Conservation (phyloP, 2,797 vertebrate species). For the Poeciliopsis infans region DNA sequence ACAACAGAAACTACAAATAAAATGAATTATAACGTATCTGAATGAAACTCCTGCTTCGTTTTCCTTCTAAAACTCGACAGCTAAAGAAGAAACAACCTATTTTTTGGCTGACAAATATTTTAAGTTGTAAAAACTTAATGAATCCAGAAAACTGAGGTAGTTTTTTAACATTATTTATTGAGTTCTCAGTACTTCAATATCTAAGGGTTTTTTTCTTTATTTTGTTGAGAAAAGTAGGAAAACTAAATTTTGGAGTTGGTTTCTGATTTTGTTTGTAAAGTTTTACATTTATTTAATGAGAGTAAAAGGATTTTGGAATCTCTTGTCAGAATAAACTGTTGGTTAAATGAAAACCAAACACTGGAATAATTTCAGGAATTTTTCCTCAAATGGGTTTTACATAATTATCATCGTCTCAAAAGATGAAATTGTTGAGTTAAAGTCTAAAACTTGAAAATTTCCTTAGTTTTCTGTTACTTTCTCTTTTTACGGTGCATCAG, state of each 20-base stretch:
- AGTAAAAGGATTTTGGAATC: not conserved
- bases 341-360: too few species aligned
- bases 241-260: not conserved
- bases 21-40: too few species aligned
- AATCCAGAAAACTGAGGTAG: too few species aligned
- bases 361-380: too few species aligned
- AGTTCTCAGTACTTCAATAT: too few species aligned
- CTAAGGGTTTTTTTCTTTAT: not conserved
- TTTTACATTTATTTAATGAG: not conserved
- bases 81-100: not conserved
- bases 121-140: not conserved
- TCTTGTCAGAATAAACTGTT: not conserved
- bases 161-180: too few species aligned
- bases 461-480: not conserved
- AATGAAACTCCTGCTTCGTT: not conserved
- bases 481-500: not conserved
- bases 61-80: not conserved
- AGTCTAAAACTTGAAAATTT: too few species aligned
- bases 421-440: too few species aligned
- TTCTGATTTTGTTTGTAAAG: not conserved
- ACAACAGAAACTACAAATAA: too few species aligned
- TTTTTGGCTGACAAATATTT: not conserved
- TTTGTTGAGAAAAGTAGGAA: not conserved
- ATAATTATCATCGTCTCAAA: too few species aligned
- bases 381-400: too few species aligned